phyloP scores from a whole-genome alignment of 2,113 vertebrate genomes.

The Pardalotus punctatus region DNA sequence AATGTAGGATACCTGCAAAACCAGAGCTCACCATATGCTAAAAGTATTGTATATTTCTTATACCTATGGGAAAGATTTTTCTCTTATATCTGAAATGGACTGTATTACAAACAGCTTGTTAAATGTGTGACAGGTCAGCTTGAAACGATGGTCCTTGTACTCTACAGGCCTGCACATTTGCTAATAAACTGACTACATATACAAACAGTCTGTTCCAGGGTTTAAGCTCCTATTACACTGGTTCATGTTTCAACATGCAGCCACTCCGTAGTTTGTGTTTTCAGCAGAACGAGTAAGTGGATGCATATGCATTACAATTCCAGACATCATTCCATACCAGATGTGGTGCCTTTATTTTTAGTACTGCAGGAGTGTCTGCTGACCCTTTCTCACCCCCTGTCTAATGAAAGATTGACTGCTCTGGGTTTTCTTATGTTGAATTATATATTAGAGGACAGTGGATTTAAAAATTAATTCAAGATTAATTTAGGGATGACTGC shows the following conservation, averaged over 20 bases:
- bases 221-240: conserved; percentile 78
- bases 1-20: neutral
- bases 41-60: conserved; percentile 21
- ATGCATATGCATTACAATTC: conserved; percentile 80
- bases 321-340: conserved; percentile 78
- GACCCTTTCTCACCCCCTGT: conserved; percentile 80
- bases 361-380: conserved; percentile 76
- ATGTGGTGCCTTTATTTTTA: conserved; percentile 80
- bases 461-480: conserved; percentile 79
- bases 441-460: conserved; percentile 73
- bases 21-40: neutral
- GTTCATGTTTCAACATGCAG: conserved; percentile 72
- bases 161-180: conserved; percentile 59
- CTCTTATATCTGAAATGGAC: conserved; percentile 59
- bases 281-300: conserved; percentile 72
- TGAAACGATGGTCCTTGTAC: conserved; percentile 47
- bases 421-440: conserved; percentile 74
- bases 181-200: conserved; percentile 65
- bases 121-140: conserved; percentile 58
- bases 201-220: conserved; percentile 78
- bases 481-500: conserved; percentile 72
- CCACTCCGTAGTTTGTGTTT: conserved; percentile 57
- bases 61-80: conserved; percentile 50
- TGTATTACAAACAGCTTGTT: conserved; percentile 73
- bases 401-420: conserved; percentile 85